These are phyloP conservation scores for Daboia siamensis DNA, from an alignment of 2,113 vertebrate genomes.

Conservation along the genomic window DNA sequence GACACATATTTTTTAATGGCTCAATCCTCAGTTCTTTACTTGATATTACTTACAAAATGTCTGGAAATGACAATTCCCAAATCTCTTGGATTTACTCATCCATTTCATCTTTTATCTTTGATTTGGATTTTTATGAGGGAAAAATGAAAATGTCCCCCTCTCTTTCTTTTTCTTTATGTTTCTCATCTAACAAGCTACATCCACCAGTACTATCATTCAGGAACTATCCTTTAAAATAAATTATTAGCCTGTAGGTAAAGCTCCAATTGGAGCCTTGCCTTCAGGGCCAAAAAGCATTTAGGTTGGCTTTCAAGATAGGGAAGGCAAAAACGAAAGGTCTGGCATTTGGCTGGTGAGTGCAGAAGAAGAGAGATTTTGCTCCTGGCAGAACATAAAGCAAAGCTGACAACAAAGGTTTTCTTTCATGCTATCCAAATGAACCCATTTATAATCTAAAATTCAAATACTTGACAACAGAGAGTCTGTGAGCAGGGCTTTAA, in stretches of 20 bases:
- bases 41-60: background rate
- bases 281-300: constrained; percentile 63
- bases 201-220: constrained; percentile 39
- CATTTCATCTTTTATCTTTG: background rate
- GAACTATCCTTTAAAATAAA: constrained; percentile 51
- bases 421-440: constrained; percentile 85
- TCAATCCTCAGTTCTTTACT: background rate
- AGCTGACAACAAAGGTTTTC: constrained; percentile 80
- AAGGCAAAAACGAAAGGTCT: constrained; percentile 63
- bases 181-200: constrained; percentile 25
- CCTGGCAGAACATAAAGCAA: constrained; percentile 78
- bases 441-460: constrained; percentile 88
- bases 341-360: constrained; percentile 69
- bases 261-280: constrained; percentile 49
- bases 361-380: constrained; percentile 73
- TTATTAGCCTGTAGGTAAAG: constrained; percentile 41
- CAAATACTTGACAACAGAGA: constrained; percentile 85
- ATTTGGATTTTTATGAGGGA: background rate
- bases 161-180: background rate
- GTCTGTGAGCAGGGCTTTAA: constrained; percentile 78
- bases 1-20: background rate
- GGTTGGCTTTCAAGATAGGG: constrained; percentile 65
- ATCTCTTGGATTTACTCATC: background rate
- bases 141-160: background rate
- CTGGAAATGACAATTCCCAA: background rate